Percentiles rank a stretch among this genome's conserved stretches.
phyloP scores from a whole-genome alignment of 2,888 invertebrate genomes.

The Mechanitis mazaeus region DNA sequence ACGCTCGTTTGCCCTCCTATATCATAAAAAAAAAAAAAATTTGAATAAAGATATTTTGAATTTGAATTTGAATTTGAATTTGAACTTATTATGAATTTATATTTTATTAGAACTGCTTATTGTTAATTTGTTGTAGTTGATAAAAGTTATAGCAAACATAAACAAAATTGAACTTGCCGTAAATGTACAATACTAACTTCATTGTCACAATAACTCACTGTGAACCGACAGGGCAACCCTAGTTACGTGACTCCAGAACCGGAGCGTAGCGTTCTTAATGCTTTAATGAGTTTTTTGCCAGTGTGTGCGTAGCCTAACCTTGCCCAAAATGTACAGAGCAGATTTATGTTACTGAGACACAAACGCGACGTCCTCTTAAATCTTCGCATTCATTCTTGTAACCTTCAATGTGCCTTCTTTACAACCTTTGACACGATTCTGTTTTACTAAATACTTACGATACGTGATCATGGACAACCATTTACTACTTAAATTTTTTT shows the following conservation, averaged over 20 bases:
- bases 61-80: too few relatives aligned
- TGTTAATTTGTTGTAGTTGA: background rate
- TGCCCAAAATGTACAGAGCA: constrained; percentile 26
- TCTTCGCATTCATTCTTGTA: constrained; percentile 29
- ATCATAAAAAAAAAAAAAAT: too few relatives aligned
- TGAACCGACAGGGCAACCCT: constrained; percentile 18
- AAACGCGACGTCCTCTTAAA: constrained; percentile 28
- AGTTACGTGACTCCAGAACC: constrained; percentile 19
- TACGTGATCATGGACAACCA: too few relatives aligned
- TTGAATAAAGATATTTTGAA: too few relatives aligned
- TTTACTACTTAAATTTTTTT: too few relatives aligned
- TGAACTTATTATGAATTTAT: too few relatives aligned
- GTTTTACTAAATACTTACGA: constrained; percentile 1
- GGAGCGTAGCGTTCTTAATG: constrained; percentile 28
- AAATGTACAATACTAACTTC: constrained; percentile 3
- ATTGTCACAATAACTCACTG: constrained; percentile 1
- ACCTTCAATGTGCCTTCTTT: constrained; percentile 18
- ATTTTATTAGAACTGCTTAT: background rate
- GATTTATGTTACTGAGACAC: constrained; percentile 30
- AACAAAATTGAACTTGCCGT: constrained; percentile 6
- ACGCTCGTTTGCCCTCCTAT: too few relatives aligned
- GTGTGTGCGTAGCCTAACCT: constrained; percentile 29
- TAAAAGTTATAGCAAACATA: background rate
- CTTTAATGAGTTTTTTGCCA: constrained; percentile 33
- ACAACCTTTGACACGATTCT: constrained; percentile 11